phyloP scores from a whole-genome alignment of 2,888 invertebrate genomes.

The Mantis religiosa region DNA sequence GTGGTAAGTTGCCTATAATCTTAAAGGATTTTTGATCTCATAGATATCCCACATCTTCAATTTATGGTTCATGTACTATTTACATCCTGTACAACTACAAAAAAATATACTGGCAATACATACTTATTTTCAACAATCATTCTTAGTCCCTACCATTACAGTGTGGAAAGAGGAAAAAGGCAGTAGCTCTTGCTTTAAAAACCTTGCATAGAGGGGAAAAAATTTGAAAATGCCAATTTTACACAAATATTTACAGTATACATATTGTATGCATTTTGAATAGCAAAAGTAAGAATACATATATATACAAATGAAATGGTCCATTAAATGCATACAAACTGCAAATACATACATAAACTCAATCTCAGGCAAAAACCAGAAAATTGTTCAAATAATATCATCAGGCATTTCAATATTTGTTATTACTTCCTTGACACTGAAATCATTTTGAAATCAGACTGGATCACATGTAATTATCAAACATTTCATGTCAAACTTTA shows the following conservation, averaged over 20 bases:
- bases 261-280: not conserved
- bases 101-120: no score
- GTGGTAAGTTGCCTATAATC: no score
- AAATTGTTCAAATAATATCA: not conserved
- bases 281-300: not conserved
- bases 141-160: no score
- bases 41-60: no score
- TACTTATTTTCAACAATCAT: no score
- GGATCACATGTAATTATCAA: not conserved
- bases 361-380: no score
- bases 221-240: not conserved
- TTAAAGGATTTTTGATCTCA: no score
- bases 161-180: no score
- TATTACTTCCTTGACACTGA: not conserved
- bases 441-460: not conserved
- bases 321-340: not conserved
- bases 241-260: not conserved
- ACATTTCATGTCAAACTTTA: not conserved
- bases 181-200: no score
- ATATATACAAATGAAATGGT: not conserved
- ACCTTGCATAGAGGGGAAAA: no score
- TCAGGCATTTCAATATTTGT: not conserved
- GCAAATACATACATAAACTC: not conserved
- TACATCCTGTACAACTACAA: no score
- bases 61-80: no score